Evolutionary conservation across 2,888 invertebrate species (phyloP).

Genomic region (Thereva nobilitata): DNA sequence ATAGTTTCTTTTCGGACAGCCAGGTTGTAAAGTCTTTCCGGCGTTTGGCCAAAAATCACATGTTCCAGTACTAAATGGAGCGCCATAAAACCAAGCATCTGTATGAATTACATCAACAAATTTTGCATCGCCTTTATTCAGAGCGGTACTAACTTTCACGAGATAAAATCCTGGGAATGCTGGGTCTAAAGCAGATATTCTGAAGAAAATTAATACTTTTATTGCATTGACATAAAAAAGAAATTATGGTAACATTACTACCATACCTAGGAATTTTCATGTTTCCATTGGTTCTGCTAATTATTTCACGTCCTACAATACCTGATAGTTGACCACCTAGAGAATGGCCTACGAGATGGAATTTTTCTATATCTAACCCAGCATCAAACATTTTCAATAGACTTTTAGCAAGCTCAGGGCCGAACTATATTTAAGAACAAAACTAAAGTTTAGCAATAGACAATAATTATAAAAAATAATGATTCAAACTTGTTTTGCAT

Average conservation of each 20-base stretch:
- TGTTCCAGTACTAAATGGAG: constrained; percentile 60
- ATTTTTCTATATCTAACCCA: constrained; percentile 40
- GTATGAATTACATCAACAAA: constrained; percentile 68
- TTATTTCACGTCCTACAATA: constrained; percentile 40
- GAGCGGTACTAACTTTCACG: constrained; percentile 47
- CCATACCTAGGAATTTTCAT: constrained; percentile 39
- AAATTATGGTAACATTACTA: not conserved
- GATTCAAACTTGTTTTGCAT: constrained; percentile 49
- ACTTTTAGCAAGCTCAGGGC: constrained; percentile 11
- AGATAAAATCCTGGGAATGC: constrained; percentile 44
- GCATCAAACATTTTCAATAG: constrained; percentile 38
- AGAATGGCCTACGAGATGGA: constrained; percentile 45
- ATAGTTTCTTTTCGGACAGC: constrained; percentile 44
- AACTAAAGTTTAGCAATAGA: not conserved
- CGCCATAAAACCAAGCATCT: constrained; percentile 63
- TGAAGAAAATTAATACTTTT: not conserved
- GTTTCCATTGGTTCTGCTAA: constrained; percentile 34
- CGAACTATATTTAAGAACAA: constrained; percentile 1
- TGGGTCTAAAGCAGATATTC: constrained; percentile 44
- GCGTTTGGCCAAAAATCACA: constrained; percentile 58
- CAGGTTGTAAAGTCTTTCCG: constrained; percentile 44
- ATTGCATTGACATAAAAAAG: not conserved
- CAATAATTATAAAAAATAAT: constrained; percentile 4
- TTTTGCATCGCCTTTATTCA: constrained; percentile 59
- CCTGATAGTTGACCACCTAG: constrained; percentile 44